A percentile compares a stretch with the other conserved stretches of the same genome.
These are phyloP conservation scores for Burhinus oedicnemus DNA, from an alignment of 2,113 vertebrate genomes.

Conservation along the genomic window DNA sequence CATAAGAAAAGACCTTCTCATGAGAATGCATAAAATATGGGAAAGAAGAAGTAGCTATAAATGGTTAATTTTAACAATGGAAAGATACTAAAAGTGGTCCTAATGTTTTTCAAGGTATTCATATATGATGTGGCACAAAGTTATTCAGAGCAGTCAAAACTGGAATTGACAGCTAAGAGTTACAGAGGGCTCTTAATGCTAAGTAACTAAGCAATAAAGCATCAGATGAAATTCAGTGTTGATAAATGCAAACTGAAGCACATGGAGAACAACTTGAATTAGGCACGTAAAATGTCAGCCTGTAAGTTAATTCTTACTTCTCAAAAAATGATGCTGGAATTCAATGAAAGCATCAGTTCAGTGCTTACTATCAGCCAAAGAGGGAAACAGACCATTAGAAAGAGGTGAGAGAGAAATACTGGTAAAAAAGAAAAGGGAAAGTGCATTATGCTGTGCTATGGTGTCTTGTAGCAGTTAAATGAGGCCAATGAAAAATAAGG, in stretches of 20 bases:
- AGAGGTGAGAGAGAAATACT: background rate
- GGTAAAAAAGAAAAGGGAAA: background rate
- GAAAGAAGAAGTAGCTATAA: background rate
- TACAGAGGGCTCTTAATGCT: background rate
- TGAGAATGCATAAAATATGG: background rate
- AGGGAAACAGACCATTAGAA: background rate
- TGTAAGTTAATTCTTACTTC: background rate
- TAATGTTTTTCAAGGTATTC: background rate
- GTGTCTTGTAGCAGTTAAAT: background rate
- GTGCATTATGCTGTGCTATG: background rate
- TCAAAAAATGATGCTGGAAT: background rate
- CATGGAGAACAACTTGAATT: background rate
- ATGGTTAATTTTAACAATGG: background rate
- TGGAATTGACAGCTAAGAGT: background rate
- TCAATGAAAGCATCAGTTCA: background rate
- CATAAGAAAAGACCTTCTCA: background rate
- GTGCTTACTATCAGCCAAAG: background rate
- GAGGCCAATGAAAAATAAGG: background rate
- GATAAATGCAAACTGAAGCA: background rate
- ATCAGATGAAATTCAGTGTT: background rate
- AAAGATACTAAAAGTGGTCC: background rate
- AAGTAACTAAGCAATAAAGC: background rate
- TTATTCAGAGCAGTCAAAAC: background rate
- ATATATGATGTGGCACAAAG: background rate
- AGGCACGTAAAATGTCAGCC: background rate